Evolutionary conservation across 2,797 vertebrate genomes (phyloP).

Genomic region (Thunnus albacares): DNA sequence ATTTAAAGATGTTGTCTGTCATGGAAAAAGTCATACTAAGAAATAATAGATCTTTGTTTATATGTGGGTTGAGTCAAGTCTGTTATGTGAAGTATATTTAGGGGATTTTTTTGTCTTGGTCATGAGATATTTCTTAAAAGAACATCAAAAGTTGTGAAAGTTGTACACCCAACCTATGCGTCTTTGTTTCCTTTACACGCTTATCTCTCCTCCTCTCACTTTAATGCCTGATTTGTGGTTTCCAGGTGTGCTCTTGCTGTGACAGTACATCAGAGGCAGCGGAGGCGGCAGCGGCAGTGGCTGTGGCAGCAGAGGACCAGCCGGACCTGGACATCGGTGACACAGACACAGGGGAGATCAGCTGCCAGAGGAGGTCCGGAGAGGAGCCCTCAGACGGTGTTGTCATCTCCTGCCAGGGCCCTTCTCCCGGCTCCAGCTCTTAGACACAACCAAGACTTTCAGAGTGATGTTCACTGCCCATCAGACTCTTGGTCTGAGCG

Average conservation of each 20-base stretch:
- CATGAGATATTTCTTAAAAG: not conserved
- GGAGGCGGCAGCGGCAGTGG: constrained; percentile 76
- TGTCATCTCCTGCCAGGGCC: constrained; percentile 18
- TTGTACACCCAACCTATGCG: no score
- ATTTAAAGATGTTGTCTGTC: no score
- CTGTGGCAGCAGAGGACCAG: constrained; percentile 81
- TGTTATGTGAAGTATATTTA: no score
- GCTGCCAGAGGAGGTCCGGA: constrained; percentile 51
- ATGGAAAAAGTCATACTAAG: no score
- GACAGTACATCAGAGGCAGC: constrained; percentile 68
- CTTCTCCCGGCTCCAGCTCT: not conserved
- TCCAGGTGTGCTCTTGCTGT: constrained; percentile 83
- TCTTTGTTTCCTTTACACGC: not conserved
- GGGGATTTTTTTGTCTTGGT: not conserved
- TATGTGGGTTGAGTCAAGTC: no score
- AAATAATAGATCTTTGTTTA: no score
- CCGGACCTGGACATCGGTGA: constrained; percentile 86
- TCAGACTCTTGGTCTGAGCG: constrained; percentile 3
- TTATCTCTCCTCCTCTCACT: not conserved
- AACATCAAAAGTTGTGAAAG: no score
- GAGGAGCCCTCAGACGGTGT: constrained; percentile 59
- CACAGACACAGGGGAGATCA: constrained; percentile 75
- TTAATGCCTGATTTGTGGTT: constrained; percentile 24
- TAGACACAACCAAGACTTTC: constrained; percentile 16
- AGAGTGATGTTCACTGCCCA: constrained; percentile 15